Evolutionary conservation across 2,888 invertebrate genomes (phyloP), one percentile per base, ranked within the genome.

Genomic region (Plagodis pulveraria): DNA sequence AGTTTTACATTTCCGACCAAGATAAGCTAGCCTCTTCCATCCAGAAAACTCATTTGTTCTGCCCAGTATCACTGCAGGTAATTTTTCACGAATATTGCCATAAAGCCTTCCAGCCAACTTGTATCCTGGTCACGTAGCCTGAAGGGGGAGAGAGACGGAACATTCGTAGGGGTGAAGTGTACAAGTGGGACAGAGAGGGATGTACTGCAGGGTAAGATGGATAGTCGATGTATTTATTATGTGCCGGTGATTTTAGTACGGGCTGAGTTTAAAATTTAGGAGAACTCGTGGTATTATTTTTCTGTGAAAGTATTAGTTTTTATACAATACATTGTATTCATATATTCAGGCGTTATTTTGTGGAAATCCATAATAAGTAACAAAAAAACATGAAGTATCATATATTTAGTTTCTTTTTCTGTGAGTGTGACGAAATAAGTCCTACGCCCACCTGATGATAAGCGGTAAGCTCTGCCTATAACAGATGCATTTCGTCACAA

Each of bases 71-170:
- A 71, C 66, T 69, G 67, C 84, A 86, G 87, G 87, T 87, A 81
- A 86, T 87, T 89, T 88, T 89, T 89, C 88, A 88, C 79, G 77
- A 78, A 80, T 84, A 84, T 78, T 80, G 78, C 82, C 78, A 84
- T 87, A 84, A 84, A 83, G 74, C 76, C 77, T 76, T 80, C 80
- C 80, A 82, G 77, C 59, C 60, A 49, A 78, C 83, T 86, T 80
- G 87, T 83, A 89, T 67, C 63, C 89, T 54, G 71, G 83, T 88
- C 89, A 89, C 89, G 89, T 87, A 74, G 66, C 58, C 62, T 57
- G 36, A 52, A 53, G 79, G 51, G 73, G 11, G 77, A 83, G 67
- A 6, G 67, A 61, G 67, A 65, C 5, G 42, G 48, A 52, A n/a
- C 45, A 56, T 34, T 11, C 22, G 38, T 8, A 32, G 44, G 40